Conservation (phyloP, 2,797 vertebrate genomes). For the Tenualosa thibaudeaui region DNA sequence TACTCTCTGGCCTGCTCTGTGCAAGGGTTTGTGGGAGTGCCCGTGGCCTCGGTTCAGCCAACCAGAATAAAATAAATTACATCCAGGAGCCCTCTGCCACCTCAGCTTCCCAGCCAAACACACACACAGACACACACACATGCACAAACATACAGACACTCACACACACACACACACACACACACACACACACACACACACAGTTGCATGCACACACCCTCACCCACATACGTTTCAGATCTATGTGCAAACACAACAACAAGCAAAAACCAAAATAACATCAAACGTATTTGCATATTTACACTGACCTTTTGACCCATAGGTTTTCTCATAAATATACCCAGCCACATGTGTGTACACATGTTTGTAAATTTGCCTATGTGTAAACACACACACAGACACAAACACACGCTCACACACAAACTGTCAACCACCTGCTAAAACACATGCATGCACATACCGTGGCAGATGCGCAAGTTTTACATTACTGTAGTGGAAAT, state of each 20-base stretch:
- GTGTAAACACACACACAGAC: background rate
- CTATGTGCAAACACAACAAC: background rate
- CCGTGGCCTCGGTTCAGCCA: constrained; percentile 7
- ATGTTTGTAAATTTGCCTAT: background rate
- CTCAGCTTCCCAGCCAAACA: background rate
- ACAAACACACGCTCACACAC: too few species aligned
- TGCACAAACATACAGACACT: background rate
- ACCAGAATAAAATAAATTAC: constrained; percentile 19
- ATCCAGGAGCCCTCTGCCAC: constrained; percentile 9
- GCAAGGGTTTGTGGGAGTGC: background rate
- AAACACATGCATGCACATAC: too few species aligned
- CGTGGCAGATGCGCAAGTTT: too few species aligned
- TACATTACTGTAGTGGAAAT: too few species aligned
- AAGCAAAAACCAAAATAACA: background rate
- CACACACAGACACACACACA: background rate
- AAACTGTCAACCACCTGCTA: too few species aligned
- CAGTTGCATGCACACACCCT: background rate
- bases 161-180: background rate
- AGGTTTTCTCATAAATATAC: background rate
- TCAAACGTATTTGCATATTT: background rate
- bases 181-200: background rate
- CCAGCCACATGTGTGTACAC: background rate
- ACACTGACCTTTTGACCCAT: background rate
- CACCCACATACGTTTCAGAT: background rate
- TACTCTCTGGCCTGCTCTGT: background rate